phyloP scores from a whole-genome alignment of 2,113 vertebrate species.

The Sialia sialis region DNA sequence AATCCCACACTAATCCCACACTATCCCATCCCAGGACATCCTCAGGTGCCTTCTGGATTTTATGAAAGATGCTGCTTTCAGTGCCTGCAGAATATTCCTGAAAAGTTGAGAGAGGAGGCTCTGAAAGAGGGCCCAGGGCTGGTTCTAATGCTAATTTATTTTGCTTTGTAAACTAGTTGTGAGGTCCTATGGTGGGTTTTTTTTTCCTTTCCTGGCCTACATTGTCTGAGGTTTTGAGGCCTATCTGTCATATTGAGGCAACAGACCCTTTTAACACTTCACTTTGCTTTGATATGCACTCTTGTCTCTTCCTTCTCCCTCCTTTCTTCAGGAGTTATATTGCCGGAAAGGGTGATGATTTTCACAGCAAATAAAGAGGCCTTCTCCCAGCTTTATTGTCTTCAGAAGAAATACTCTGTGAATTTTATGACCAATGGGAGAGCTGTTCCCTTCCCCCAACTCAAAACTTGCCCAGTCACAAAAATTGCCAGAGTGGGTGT shows the following conservation, averaged over 20 bases:
- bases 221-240: constrained; percentile 78
- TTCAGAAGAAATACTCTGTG: constrained; percentile 66
- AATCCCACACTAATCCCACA: background rate
- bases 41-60: background rate
- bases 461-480: constrained; percentile 41
- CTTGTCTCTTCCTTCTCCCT: constrained; percentile 77
- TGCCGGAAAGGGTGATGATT: constrained; percentile 83
- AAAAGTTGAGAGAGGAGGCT: background rate
- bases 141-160: constrained; percentile 84
- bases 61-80: background rate
- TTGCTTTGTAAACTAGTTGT: constrained; percentile 81
- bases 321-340: constrained; percentile 82
- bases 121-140: background rate
- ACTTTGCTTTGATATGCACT: constrained; percentile 89
- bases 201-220: constrained; percentile 66
- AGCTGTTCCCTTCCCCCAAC: constrained; percentile 50
- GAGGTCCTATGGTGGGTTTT: constrained; percentile 59
- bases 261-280: constrained; percentile 83
- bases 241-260: constrained; percentile 85
- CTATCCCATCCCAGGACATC: background rate
- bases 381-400: constrained; percentile 73
- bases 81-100: background rate
- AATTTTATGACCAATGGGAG: constrained; percentile 48
- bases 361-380: constrained; percentile 85
- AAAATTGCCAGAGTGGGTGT: background rate